Conservation (phyloP, 2,888 invertebrate genomes). For the Andrena marginata region DNA sequence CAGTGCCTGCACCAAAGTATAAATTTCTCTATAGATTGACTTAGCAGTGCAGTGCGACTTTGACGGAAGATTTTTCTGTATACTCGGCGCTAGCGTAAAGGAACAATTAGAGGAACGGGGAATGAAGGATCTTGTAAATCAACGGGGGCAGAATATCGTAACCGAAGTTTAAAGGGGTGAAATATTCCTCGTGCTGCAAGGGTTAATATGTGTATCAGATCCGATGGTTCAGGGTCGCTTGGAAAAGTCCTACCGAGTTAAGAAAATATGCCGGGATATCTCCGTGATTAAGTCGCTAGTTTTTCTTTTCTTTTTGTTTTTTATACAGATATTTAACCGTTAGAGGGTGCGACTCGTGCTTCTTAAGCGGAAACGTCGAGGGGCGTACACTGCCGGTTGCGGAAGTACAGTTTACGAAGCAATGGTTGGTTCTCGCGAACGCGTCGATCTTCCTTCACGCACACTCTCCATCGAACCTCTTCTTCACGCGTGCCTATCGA, state of each 20-base stretch:
- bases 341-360: constrained; percentile 55
- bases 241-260: constrained; percentile 64
- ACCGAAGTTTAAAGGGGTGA: background rate
- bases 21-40: no score
- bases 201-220: constrained; percentile 28
- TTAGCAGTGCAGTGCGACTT: no score
- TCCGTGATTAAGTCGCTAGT: constrained; percentile 65
- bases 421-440: constrained; percentile 36
- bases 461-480: constrained; percentile 6
- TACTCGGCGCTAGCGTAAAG: no score
- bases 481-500: constrained; percentile 37
- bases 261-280: constrained; percentile 71
- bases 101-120: no score
- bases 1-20: no score
- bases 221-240: constrained; percentile 44
- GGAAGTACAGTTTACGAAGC: constrained; percentile 57
- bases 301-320: constrained; percentile 28
- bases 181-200: constrained; percentile 15
- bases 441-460: constrained; percentile 13
- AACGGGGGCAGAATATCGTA: background rate
- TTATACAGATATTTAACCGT: constrained; percentile 55
- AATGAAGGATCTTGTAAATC: no score
- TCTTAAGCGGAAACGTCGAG: constrained; percentile 53
- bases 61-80: no score
- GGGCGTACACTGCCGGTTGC: constrained; percentile 46